These are phyloP conservation scores for Nymphalis c-album DNA, from an alignment of 2,888 invertebrate species.

Conservation along the genomic window DNA sequence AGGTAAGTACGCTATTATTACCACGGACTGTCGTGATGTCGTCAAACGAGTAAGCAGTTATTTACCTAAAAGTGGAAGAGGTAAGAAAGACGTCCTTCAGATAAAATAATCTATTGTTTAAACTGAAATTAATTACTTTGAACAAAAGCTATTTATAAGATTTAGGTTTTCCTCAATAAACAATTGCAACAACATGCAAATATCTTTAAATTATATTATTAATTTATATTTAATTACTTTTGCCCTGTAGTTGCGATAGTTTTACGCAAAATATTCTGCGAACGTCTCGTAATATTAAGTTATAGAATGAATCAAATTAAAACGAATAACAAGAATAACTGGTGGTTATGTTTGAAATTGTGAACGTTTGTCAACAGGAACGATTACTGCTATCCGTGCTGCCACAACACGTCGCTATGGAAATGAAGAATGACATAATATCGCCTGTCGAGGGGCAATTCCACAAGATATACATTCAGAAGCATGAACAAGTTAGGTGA, in stretches of 20 bases:
- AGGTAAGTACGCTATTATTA: slow-evolving; percentile 28
- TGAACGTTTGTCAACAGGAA: slow-evolving; percentile 80
- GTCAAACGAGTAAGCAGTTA: slow-evolving; percentile 6
- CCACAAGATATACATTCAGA: slow-evolving; percentile 96
- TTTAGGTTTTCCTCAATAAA: too few species aligned
- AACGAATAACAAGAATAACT: background rate
- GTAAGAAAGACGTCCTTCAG: slow-evolving; percentile 3
- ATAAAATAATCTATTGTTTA: background rate
- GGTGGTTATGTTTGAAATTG: background rate
- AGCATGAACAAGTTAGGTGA: slow-evolving; percentile 95
- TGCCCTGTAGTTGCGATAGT: too few species aligned
- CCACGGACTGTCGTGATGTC: slow-evolving; percentile 19
- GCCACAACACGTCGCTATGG: slow-evolving; percentile 95
- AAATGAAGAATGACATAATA: slow-evolving; percentile 96
- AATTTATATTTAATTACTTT: too few species aligned
- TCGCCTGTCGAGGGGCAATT: slow-evolving; percentile 95
- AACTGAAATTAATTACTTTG: background rate
- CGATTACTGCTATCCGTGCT: slow-evolving; percentile 91
- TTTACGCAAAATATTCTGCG: too few species aligned
- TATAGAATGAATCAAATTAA: background rate
- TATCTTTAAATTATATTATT: too few species aligned
- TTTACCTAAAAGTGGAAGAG: slow-evolving; percentile 17
- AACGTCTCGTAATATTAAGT: background rate
- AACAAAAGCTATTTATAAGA: too few species aligned
- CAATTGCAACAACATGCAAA: too few species aligned